Evolutionary conservation across 2,797 vertebrate genomes (phyloP), one percentile per base, ranked within the genome.

Genomic region (Catostomus latipinnis): DNA sequence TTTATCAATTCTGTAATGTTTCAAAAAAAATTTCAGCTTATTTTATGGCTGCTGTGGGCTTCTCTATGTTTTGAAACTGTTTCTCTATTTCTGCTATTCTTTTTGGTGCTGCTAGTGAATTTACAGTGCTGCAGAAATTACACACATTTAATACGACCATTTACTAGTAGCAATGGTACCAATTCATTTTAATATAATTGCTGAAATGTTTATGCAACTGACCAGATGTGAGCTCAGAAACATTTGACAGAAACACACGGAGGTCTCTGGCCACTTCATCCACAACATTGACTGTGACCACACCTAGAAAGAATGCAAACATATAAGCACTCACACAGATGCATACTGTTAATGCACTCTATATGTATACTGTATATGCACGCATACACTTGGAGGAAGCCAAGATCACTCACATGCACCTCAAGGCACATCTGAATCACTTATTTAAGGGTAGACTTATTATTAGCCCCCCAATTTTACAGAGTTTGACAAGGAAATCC

Each of bases 211-310:
- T 6, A 56, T 73, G 1, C 8, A 73, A 92, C 91, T 89, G 67
- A 71, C 82, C 75, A 14, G 76, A 8, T 62, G 11, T 45, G 57
- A 22, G 12, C 45, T 72, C 72, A 52, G 13, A 8, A 10, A 74
- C 58, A 60, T 70, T 81, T 74, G 88, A 90, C 88, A 95, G 83
- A 88, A 93, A 95, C 49, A 50, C 88, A 74, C 79, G 74, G 6
- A 62, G 65, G 71, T 94, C 88, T 1, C 60, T 8, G 1, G 88
- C 65, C 1, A 88, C 85, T 81, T 91, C 88, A 6, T 96, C 94
- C 58, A 54, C 80, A 34, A 96, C 90, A 56, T 84, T 85, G 48
- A 95, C 93, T 12, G 75, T 82, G 48, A 96, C 82, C 1, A 89
- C 78, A 43, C 92, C 97, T 96, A 71, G 7, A 77, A 45, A 43